Conservation (phyloP, 2,888 invertebrate species). For the Acrocera orbiculus region DNA sequence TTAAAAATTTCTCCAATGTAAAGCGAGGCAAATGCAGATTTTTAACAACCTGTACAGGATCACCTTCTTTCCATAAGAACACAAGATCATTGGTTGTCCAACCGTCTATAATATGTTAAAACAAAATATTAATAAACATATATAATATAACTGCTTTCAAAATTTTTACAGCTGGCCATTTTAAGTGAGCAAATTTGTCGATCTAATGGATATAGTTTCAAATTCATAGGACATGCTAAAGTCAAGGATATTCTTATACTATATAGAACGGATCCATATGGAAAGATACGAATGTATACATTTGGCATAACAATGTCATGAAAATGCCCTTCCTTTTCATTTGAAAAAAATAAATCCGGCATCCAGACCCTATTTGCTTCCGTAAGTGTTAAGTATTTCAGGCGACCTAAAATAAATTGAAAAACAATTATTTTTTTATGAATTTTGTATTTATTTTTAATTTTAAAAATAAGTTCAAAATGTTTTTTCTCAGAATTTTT, state of each 20-base stretch:
- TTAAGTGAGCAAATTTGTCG: slow-evolving; percentile 85
- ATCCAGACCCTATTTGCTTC: slow-evolving; percentile 95
- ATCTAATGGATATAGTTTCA: slow-evolving; percentile 91
- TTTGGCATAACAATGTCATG: slow-evolving; percentile 97
- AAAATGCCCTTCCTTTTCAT: slow-evolving; percentile 94
- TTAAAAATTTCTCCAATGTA: slow-evolving; percentile 84
- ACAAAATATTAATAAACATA: neutral
- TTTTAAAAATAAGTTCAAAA: too few relatives aligned
- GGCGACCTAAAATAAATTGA: slow-evolving; percentile 43
- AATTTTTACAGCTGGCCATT: slow-evolving; percentile 93
- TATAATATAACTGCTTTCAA: neutral
- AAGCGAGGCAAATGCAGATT: slow-evolving; percentile 87
- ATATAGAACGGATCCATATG: slow-evolving; percentile 86
- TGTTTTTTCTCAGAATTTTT: too few relatives aligned
- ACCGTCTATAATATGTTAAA: slow-evolving; percentile 50
- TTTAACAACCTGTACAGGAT: slow-evolving; percentile 90
- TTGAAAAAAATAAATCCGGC: slow-evolving; percentile 95
- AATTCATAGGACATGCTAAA: slow-evolving; percentile 92
- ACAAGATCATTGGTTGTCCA: slow-evolving; percentile 95
- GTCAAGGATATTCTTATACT: slow-evolving; percentile 94
- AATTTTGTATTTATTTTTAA: too few relatives aligned
- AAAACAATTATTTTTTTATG: neutral
- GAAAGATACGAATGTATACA: slow-evolving; percentile 91
- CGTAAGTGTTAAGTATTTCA: slow-evolving; percentile 81
- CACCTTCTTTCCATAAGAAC: slow-evolving; percentile 90